Base-by-base conservation (phyloP, 2,888 invertebrate species). In the Platycnemis pennipes region DNA sequence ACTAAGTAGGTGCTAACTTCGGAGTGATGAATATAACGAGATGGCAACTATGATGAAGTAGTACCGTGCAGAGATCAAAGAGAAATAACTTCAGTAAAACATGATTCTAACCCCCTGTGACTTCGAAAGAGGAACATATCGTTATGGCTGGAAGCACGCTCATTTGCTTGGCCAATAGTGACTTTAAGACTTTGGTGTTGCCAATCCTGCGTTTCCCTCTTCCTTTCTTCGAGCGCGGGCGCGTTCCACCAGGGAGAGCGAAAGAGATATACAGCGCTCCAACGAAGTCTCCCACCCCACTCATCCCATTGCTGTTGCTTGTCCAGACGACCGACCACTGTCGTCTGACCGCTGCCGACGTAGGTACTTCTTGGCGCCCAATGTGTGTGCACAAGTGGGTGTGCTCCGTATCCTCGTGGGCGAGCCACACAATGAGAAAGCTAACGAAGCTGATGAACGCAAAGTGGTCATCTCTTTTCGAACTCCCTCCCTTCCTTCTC, bases 361-460 rank as follows among this genome's bases (percentile, higher is more conserved):
- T 2, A 44, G 26, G 45, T 86, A 3, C 8, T 45, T 45, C 87
- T 87, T 13, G 44, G 45, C 63, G 63, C 91, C 63, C 91, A 2
- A 11, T 11, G 31, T 31, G 77, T 77, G 37, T 63, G 42, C n/a
- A n/a, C 16, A 63, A 19, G 69, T 44, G 91, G 56, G 91, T 63
- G 91, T 56, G 63, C 44, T 11, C 42, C 37, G 49, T 37, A 31
- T 11, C n/a, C 42, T 53, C 16, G 91, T 91, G 91, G 91, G 91
- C 63, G 91, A 63, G 42, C 44, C 91, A 91, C 91, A 91, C 91
- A 91, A 91, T 91, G 91, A 91, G 91, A 91, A n/a, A 63, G 69
- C 91, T 91, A 91, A 91, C 91, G 91, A 91, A 91, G 91, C 91
- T 91, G 91, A 91, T 91, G 91, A 91, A 91, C 91, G 91, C 91